These are phyloP conservation scores for Apodemia hepburni DNA, from an alignment of 2,888 invertebrate genomes.

Conservation along the genomic window DNA sequence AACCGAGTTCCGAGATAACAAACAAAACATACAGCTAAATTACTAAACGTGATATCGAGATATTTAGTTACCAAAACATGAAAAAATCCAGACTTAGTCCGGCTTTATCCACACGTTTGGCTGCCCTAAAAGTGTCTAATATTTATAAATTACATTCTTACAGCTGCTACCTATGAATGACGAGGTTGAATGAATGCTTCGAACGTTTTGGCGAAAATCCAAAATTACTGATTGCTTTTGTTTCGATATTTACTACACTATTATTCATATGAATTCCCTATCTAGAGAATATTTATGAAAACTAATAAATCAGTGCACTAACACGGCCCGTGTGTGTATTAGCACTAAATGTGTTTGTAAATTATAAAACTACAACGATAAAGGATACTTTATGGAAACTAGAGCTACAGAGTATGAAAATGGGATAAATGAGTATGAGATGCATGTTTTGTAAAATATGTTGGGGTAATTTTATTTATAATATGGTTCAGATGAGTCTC, in stretches of 20 bases:
- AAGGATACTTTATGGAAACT: neutral
- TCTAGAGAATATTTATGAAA: slow-evolving; percentile 33
- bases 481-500: no score
- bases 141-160: slow-evolving; percentile 8
- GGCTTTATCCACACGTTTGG: neutral
- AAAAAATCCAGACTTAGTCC: neutral
- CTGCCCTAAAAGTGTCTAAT: neutral
- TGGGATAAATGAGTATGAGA: neutral
- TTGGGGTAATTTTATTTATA: no score
- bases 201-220: slow-evolving; percentile 46
- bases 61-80: neutral
- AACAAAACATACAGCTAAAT: no score
- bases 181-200: slow-evolving; percentile 47
- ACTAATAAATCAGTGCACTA: slow-evolving; percentile 46
- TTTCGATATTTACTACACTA: slow-evolving; percentile 47
- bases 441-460: neutral
- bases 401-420: neutral
- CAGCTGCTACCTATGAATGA: slow-evolving; percentile 44
- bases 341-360: slow-evolving; percentile 13
- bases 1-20: no score
- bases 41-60: no score
- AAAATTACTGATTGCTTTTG: slow-evolving; percentile 51
- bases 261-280: slow-evolving; percentile 17
- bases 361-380: slow-evolving; percentile 4
- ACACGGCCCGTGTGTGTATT: neutral